A percentile compares a stretch with the other conserved stretches of the same genome.
Conservation (phyloP, 2,888 invertebrate genomes). For the Rhyacophila evoluta region DNA sequence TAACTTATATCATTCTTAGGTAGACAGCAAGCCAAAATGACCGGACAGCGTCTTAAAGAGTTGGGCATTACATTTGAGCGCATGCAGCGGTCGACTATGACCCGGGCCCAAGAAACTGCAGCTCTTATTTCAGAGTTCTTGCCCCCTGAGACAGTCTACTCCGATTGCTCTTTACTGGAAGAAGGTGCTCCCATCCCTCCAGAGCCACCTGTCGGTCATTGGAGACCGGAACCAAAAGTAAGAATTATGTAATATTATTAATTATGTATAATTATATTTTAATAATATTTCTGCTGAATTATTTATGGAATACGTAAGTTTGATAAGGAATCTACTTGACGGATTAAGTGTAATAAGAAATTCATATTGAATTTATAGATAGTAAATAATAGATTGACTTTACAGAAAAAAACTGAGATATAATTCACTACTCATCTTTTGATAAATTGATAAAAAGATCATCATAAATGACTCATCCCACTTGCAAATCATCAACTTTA, state of each 20-base stretch:
- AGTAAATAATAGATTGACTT: too few species aligned
- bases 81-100: constrained; percentile 92
- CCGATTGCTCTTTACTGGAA: constrained; percentile 79
- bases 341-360: too few species aligned
- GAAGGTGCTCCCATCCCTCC: constrained; percentile 97
- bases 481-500: too few species aligned
- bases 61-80: constrained; percentile 83
- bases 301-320: too few species aligned
- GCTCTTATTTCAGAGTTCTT: constrained; percentile 82
- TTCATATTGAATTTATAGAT: too few species aligned
- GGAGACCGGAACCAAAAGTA: constrained; percentile 87
- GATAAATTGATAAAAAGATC: too few species aligned
- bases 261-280: too few species aligned
- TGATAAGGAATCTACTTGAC: too few species aligned
- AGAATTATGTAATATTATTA: constrained; percentile 55
- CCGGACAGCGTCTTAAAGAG: constrained; percentile 84
- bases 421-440: too few species aligned
- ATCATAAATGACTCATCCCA: too few species aligned
- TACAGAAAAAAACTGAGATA: constrained; percentile 38
- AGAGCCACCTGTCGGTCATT: constrained; percentile 89
- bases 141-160: constrained; percentile 65
- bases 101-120: constrained; percentile 92
- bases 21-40: constrained; percentile 84
- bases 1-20: constrained; percentile 66
- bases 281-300: too few species aligned